phyloP scores from a whole-genome alignment of 2,113 vertebrate species.

The Garra rufa region DNA sequence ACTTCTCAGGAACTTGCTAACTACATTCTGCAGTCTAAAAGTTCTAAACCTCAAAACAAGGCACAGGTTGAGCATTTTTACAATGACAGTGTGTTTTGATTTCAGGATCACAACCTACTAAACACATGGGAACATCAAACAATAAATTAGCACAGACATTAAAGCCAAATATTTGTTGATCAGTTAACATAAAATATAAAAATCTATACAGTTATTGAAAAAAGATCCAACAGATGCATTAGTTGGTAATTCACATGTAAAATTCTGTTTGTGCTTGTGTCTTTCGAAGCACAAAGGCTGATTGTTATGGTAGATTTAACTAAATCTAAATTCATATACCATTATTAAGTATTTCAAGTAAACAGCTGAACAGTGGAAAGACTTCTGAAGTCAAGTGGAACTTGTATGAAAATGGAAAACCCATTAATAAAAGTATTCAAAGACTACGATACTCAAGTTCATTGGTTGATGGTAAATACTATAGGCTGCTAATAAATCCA shows the following conservation, averaged over 20 bases:
- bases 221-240: constrained; percentile 4
- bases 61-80: constrained; percentile 25
- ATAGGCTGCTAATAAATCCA: neutral
- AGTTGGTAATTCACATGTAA: neutral
- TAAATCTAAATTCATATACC: neutral
- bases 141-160: neutral
- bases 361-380: constrained; percentile 3
- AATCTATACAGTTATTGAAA: neutral
- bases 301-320: neutral
- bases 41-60: constrained; percentile 1
- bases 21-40: constrained; percentile 18
- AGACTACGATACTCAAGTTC: neutral
- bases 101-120: neutral
- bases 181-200: neutral
- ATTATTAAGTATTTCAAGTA: constrained; percentile 46
- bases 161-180: neutral
- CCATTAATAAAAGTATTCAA: neutral
- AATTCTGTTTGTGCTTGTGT: constrained; percentile 1
- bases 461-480: neutral
- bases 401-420: neutral
- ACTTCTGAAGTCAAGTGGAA: neutral
- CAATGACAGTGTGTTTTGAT: constrained; percentile 8
- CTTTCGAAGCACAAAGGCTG: neutral
- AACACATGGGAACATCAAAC: neutral
- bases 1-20: constrained; percentile 16